A percentile compares a stretch with the other conserved stretches of the same genome.
These are phyloP conservation scores for Ceramica pisi DNA, from an alignment of 2,888 invertebrate genomes.

Conservation along the genomic window DNA sequence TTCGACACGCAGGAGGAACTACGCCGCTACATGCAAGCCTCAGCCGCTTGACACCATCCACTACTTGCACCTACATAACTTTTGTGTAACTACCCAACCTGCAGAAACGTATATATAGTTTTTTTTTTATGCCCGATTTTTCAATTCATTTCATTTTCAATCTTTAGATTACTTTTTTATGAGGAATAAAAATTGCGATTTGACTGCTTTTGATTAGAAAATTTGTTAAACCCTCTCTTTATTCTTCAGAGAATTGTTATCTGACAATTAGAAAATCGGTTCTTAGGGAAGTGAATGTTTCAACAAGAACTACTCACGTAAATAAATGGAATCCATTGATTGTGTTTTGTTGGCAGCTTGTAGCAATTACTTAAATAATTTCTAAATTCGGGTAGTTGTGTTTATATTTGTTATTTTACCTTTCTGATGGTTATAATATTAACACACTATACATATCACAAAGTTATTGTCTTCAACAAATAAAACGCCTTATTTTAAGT, in stretches of 20 bases:
- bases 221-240: background rate
- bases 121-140: background rate
- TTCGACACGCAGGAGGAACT: conserved; percentile 99
- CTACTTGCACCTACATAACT: conserved; percentile 19
- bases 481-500: conserved; percentile 1
- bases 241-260: background rate
- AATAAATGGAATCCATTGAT: background rate
- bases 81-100: conserved; percentile 14
- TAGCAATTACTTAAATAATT: background rate
- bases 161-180: background rate
- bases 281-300: background rate
- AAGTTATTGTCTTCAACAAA: conserved; percentile 15
- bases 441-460: conserved; percentile 11
- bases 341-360: background rate
- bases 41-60: conserved; percentile 73
- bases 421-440: conserved; percentile 7
- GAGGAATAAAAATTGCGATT: background rate
- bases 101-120: background rate
- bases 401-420: conserved; percentile 8
- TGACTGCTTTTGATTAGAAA: background rate
- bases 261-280: background rate
- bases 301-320: background rate
- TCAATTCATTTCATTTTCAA: no score
- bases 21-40: conserved; percentile 91
- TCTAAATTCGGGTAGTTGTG: conserved; percentile 14